Conservation (phyloP, 2,888 invertebrate genomes). For the Eupelmus urozonus region DNA sequence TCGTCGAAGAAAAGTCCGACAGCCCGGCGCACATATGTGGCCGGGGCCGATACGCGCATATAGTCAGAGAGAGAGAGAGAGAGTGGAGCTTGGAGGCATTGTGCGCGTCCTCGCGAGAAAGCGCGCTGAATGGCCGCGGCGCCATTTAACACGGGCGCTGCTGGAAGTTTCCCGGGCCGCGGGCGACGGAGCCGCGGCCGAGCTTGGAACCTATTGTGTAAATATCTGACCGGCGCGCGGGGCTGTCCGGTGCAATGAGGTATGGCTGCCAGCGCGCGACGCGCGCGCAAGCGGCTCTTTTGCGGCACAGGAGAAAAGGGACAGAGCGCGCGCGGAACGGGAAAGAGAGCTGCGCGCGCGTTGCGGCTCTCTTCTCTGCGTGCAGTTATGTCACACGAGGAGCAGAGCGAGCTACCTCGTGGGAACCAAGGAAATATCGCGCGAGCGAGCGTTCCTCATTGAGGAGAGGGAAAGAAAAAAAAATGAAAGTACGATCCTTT, state of each 20-base stretch:
- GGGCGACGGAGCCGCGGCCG: conserved; percentile 55
- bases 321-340: conserved; percentile 34
- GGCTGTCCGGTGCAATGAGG: conserved; percentile 73
- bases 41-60: conserved; percentile 24
- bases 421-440: conserved; percentile 38
- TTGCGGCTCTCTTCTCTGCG: conserved; percentile 13
- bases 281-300: conserved; percentile 29
- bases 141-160: conserved; percentile 44
- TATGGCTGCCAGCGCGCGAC: too few relatives aligned
- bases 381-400: conserved; percentile 25
- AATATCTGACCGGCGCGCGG: conserved; percentile 72
- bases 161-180: conserved; percentile 43
- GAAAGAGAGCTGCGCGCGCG: conserved; percentile 37
- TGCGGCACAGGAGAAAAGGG: background rate
- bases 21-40: background rate
- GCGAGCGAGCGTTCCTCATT: conserved; percentile 38
- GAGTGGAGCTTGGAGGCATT: conserved; percentile 37
- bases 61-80: too few relatives aligned
- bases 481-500: conserved; percentile 57
- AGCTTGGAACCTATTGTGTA: conserved; percentile 73
- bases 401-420: conserved; percentile 7
- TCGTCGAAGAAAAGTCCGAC: conserved; percentile 47
- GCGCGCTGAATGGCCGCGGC: conserved; percentile 52
- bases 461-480: conserved; percentile 49
- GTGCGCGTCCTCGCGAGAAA: conserved; percentile 45